Evolutionary conservation across 2,888 invertebrate species (phyloP).

Genomic region (Papilio protenor): DNA sequence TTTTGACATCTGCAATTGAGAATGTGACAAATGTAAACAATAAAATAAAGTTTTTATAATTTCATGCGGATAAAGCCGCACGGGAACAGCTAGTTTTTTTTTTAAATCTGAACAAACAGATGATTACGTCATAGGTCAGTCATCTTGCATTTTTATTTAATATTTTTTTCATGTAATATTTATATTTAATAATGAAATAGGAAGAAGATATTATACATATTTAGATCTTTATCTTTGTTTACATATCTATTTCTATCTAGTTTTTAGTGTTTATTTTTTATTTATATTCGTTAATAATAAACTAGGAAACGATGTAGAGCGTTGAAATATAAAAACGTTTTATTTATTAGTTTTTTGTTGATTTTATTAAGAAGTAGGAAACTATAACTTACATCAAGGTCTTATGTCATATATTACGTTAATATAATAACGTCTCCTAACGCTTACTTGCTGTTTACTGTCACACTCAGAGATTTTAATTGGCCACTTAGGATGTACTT

Average conservation of each 20-base stretch:
- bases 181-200: neutral
- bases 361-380: constrained; percentile 1
- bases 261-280: constrained; percentile 1
- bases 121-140: neutral
- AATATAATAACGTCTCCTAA: neutral
- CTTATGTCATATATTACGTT: neutral
- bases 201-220: neutral
- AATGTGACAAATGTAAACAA: too few relatives aligned
- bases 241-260: neutral
- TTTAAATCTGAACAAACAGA: neutral
- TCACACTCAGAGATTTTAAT: neutral
- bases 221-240: neutral
- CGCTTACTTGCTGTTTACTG: neutral
- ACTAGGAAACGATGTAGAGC: constrained; percentile 1
- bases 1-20: too few relatives aligned
- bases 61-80: too few relatives aligned
- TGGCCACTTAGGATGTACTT: neutral
- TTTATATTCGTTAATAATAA: neutral
- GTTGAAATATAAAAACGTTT: neutral
- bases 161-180: too few relatives aligned
- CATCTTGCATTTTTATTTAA: too few relatives aligned
- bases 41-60: too few relatives aligned
- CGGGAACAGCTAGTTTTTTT: too few relatives aligned
- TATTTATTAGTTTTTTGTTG: neutral
- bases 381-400: constrained; percentile 2